Evolutionary conservation across 2,888 invertebrate species (phyloP).

Genomic region (Cataglyphis albicans): DNA sequence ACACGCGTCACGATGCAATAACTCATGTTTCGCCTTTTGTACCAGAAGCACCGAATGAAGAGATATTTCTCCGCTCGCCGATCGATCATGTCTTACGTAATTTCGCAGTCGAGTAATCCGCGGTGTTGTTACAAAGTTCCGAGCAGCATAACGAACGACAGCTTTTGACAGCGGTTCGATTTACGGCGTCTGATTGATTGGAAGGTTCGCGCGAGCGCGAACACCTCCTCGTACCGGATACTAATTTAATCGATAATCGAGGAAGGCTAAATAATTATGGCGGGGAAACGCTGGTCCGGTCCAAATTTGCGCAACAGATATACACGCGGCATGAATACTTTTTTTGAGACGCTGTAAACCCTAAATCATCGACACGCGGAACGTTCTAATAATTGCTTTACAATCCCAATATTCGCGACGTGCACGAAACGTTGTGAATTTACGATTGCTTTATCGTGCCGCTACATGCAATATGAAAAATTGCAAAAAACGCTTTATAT

Average conservation of each 20-base stretch:
- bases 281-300: neutral
- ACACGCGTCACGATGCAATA: neutral
- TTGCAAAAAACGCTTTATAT: neutral
- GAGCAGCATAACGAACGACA: conserved; percentile 55
- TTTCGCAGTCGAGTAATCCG: conserved; percentile 49
- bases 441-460: too few relatives aligned
- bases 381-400: conserved; percentile 17
- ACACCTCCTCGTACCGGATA: conserved; percentile 28
- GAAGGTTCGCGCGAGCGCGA: conserved; percentile 42
- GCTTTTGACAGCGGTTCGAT: conserved; percentile 50
- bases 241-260: conserved; percentile 54
- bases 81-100: conserved; percentile 78
- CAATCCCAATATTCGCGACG: conserved; percentile 17
- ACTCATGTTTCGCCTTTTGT: conserved; percentile 1
- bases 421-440: conserved; percentile 22
- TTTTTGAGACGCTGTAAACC: conserved; percentile 1
- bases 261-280: conserved; percentile 49
- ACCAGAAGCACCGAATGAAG: conserved; percentile 25
- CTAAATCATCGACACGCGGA: conserved; percentile 14
- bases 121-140: conserved; percentile 24
- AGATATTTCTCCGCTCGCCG: conserved; percentile 64
- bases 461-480: neutral
- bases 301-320: conserved; percentile 32
- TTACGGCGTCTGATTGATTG: conserved; percentile 60
- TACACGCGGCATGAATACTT: neutral